Base-by-base conservation (phyloP, 1,140 invertebrate species). In the Meloidogyne hapla region DNA sequence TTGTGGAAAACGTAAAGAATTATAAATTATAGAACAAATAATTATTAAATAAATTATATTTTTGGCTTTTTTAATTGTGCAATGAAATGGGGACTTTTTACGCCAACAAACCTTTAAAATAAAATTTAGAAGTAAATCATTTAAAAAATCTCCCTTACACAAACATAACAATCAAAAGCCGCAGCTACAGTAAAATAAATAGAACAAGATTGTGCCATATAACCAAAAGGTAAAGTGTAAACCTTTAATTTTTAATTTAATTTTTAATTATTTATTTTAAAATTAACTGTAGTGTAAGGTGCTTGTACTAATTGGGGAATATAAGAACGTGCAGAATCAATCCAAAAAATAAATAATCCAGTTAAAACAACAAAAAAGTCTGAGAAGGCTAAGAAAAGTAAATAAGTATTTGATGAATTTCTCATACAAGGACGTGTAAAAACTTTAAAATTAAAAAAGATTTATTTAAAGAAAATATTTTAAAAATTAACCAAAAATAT, bases 101-200 rank as follows among this genome's bases (percentile, higher is more conserved):
- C 74, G 74, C 81, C 83, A 85, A 61, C 84, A 85, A 8, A 85
- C 84, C 83, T 84, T 65, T 40, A 80, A 42, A 63, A 72, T 68
- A 40, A 40, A 21, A 23, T 23, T 78, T 15, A 70, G n/a, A n/a
- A n/a, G n/a, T n/a, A 68, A 3, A 68, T n/a, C 12, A n/a, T 10
- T 9, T 15, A n/a, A 74, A 42, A 25, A 28, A 18, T 2, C 9
- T 4, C 0, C 28, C 84, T 79, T 66, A 87, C 84, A 71, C 78
- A 80, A 8, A 86, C 67, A 73, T 86, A 86, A 72, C 85, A 86
- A 71, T 86, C 85, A 28, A 86, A 75, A n/a, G 85, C 85, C 9
- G 85, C 85, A 23, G 85, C 85, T 25, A 86, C 85, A 6, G 85
- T 86, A 74, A 86, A 86, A 69, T 86, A 86, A 21, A 86, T 84